Base-by-base conservation (phyloP, 2,888 invertebrate genomes). In the Oscheius onirici region DNA sequence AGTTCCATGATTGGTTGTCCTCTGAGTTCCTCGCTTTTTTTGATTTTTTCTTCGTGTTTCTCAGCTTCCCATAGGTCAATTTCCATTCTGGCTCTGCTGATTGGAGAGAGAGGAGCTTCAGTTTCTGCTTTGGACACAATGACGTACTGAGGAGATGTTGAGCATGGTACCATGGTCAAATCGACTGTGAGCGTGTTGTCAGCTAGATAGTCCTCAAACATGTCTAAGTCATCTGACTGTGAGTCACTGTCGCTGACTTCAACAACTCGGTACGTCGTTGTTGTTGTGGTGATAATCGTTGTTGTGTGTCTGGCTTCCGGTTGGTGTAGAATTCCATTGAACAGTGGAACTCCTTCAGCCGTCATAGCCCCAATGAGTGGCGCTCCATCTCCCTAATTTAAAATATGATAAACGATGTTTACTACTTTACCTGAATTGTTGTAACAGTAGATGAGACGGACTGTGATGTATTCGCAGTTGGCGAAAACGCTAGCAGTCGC, bases 261-360 rank as follows among this genome's bases (percentile, higher is more conserved):
- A 17, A 81, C 34, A 24, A 81, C 79, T 34, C 77, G 77, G 46
- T 85, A 86, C 0, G 84, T 85, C 1, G 86, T 86, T 17, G 85
- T 86, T 0, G 86, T 86, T 13, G 86, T 86, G n/a, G 86, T 86
- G 40, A 86, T 86, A n/a, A 86, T 78, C 3, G 86, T 86, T 3
- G 86, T 86, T 10, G 86, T 86, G 61, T 84, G 83, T 51, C 81
- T 73, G 24, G 81, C 73, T 55, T 86, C 82, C 8, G 77, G 75
- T 49, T 80, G 79, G 51, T 75, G 71, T 51, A 76, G 2, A 60
- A 86, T 83, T 22, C 86, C 86, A 63, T 74, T 81, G 69, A 76
- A 80, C 17, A 85, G 61, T 5, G 84, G 84, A 17, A 83, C 80
- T 40, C 86, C 86, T 28, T 73, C 70, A n/a, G 77, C 78, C 57